Conservation (phyloP, 1,140 invertebrate genomes). For the Pseudomyrmex gracilis region DNA sequence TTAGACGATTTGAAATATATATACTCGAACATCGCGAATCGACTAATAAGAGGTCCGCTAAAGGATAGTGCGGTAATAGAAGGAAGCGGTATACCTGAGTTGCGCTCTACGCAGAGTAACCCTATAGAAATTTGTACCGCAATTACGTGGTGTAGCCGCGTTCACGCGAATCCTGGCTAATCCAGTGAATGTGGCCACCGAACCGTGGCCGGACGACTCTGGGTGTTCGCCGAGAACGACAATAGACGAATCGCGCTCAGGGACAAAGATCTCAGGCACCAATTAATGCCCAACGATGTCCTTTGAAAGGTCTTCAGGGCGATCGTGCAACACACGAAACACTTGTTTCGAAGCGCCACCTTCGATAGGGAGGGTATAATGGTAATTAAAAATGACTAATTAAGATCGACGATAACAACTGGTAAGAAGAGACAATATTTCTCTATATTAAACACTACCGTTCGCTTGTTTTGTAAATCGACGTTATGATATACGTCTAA, state of each 20-base stretch:
- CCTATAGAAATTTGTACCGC: constrained; percentile 81
- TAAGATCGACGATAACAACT: constrained; percentile 49
- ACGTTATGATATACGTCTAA: background rate
- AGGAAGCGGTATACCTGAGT: constrained; percentile 67
- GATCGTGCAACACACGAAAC: constrained; percentile 50
- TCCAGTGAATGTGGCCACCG: constrained; percentile 80
- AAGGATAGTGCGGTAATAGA: constrained; percentile 36
- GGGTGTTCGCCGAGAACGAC: constrained; percentile 74
- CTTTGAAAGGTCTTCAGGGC: constrained; percentile 60
- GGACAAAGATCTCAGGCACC: constrained; percentile 82
- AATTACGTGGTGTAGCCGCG: constrained; percentile 80
- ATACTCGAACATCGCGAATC: constrained; percentile 44
- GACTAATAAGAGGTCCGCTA: constrained; percentile 63
- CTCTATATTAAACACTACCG: no score
- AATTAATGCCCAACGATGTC: constrained; percentile 82
- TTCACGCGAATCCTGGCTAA: constrained; percentile 79
- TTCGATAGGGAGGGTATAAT: background rate
- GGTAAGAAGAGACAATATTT: background rate
- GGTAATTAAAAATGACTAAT: constrained; percentile 62
- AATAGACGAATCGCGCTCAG: constrained; percentile 78
- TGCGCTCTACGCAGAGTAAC: constrained; percentile 67
- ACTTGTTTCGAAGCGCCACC: constrained; percentile 35
- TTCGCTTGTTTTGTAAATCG: background rate
- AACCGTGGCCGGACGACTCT: constrained; percentile 79
- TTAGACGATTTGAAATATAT: constrained; percentile 24